A percentile compares a stretch with the other conserved stretches of the same genome.
Evolutionary conservation across 2,113 vertebrate species (phyloP).

Genomic region (Saccopteryx bilineata): DNA sequence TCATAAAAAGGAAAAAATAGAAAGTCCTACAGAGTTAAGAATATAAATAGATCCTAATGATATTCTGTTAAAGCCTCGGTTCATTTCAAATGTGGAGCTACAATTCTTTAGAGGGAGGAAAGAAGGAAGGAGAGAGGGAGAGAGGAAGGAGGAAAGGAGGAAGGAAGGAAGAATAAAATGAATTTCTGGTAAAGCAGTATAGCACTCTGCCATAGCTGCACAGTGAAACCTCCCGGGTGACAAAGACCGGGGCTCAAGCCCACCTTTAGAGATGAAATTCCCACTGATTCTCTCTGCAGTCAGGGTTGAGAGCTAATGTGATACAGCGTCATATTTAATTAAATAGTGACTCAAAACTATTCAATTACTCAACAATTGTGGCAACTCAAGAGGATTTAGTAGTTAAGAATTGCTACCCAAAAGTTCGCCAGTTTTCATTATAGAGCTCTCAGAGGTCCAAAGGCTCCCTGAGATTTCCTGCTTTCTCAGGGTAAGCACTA

Average conservation of each 20-base stretch:
- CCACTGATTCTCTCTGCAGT: background rate
- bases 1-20: too few species aligned
- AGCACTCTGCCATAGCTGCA: background rate
- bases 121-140: background rate
- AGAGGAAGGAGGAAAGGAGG: rapidly evolving
- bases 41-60: background rate
- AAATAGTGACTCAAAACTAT: constrained; percentile 17
- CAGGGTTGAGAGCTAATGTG: background rate
- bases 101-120: background rate
- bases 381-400: background rate
- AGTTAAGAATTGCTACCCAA: background rate
- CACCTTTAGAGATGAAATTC: background rate
- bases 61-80: background rate
- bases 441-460: background rate
- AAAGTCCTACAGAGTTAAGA: background rate
- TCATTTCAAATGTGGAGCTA: background rate
- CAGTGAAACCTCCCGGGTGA: background rate
- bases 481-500: background rate
- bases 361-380: background rate
- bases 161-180: background rate
- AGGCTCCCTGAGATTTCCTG: background rate
- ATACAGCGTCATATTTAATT: background rate
- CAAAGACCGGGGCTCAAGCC: background rate
- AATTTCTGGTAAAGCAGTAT: background rate
- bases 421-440: background rate